phyloP scores from a whole-genome alignment of 2,888 invertebrate species.

The Phlogophora meticulosa region DNA sequence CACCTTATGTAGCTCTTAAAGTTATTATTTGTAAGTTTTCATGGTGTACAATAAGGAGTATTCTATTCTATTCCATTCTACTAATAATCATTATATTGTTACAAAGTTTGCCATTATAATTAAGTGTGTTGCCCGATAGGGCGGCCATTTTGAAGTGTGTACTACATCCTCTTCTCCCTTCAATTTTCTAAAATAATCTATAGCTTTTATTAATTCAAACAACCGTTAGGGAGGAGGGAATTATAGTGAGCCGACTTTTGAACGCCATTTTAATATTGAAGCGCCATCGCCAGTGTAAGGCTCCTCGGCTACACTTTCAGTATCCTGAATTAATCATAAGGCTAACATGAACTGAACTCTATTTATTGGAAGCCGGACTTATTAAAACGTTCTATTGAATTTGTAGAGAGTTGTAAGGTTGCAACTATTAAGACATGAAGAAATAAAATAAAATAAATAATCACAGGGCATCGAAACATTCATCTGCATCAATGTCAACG shows the following conservation, averaged over 20 bases:
- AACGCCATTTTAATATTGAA: conserved; percentile 62
- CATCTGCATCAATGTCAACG: no score
- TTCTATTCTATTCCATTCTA: no score
- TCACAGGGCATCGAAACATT: no score
- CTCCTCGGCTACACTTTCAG: conserved; percentile 37
- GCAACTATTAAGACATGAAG: no score
- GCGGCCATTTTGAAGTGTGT: no score
- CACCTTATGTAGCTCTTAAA: no score
- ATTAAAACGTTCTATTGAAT: conserved; percentile 31
- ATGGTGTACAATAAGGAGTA: no score
- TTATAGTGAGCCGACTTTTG: conserved; percentile 45
- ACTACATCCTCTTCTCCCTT: neutral
- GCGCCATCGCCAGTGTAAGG: conserved; percentile 23
- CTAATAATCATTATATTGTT: no score
- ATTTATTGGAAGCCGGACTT: conserved; percentile 33
- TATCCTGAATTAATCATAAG: conserved; percentile 58
- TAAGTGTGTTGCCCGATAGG: neutral
- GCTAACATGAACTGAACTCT: conserved; percentile 35
- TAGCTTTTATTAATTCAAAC: conserved; percentile 31
- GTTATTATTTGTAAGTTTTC: no score
- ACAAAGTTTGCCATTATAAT: no score
- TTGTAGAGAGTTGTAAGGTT: conserved; percentile 13
- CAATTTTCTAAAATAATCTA: neutral
- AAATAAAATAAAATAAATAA: no score
- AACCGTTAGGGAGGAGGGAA: conserved; percentile 21